phyloP scores from a whole-genome alignment of 1,140 invertebrate species.

The Drosophila serrata region DNA sequence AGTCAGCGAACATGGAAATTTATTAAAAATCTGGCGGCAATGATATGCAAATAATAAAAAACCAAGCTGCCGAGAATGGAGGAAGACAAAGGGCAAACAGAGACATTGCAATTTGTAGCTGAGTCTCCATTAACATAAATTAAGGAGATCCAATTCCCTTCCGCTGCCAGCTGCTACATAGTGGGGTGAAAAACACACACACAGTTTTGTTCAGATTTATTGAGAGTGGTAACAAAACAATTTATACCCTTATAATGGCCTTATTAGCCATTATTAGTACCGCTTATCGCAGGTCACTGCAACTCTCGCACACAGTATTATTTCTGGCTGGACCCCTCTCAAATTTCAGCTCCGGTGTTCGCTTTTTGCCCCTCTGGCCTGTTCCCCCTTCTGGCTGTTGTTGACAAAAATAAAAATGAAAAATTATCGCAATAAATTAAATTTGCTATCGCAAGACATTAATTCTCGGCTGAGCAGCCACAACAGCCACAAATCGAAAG shows the following conservation, averaged over 20 bases:
- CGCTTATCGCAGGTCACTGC: conserved; percentile 73
- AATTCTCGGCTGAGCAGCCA: conserved; percentile 70
- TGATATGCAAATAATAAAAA: conserved; percentile 75
- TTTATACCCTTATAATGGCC: conserved; percentile 83
- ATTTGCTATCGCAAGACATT: conserved; percentile 82
- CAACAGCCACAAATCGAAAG: conserved; percentile 62
- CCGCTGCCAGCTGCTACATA: conserved; percentile 7
- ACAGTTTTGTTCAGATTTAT: conserved; percentile 77
- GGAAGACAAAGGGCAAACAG: conserved; percentile 62
- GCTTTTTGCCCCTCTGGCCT: conserved; percentile 22
- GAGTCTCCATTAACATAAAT: conserved; percentile 80
- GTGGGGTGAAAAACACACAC: conserved; percentile 33
- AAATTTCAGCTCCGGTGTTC: conserved; percentile 56
- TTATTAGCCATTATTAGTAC: conserved; percentile 84
- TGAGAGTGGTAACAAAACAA: conserved; percentile 83
- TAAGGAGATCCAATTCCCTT: conserved; percentile 43
- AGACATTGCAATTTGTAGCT: conserved; percentile 78
- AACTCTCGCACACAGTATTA: conserved; percentile 18
- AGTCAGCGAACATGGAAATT: conserved; percentile 65
- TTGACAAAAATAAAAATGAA: conserved; percentile 83
- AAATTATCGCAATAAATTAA: conserved; percentile 84
- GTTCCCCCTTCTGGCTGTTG: conserved; percentile 55
- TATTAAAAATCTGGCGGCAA: conserved; percentile 74
- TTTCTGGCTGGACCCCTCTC: conserved; percentile 55
- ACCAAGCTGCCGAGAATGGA: conserved; percentile 23